Percentiles rank a stretch among this genome's conserved stretches.
phyloP scores from a whole-genome alignment of 2,888 invertebrate genomes.

The Athalia circularis region DNA sequence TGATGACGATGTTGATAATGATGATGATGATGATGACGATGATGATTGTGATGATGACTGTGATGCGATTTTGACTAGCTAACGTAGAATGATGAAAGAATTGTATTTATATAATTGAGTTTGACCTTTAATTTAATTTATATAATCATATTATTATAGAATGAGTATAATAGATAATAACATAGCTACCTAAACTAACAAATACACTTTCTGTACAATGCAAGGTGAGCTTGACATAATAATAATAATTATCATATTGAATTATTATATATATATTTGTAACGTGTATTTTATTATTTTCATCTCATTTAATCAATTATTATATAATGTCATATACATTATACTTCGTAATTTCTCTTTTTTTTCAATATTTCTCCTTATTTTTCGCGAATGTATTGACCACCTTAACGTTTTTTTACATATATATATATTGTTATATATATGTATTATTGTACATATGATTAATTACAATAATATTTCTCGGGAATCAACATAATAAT shows the following conservation, averaged over 20 bases:
- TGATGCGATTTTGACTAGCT: conserved; percentile 3
- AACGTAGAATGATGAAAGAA: conserved; percentile 7
- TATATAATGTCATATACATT: conserved; percentile 45
- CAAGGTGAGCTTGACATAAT: conserved; percentile 62
- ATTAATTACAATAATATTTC: conserved; percentile 32
- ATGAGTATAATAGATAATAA: conserved; percentile 65
- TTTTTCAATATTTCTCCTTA: conserved; percentile 31
- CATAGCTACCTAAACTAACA: conserved; percentile 67
- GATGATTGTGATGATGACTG: not conserved
- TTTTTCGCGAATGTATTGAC: conserved; percentile 53
- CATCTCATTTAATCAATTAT: conserved; percentile 31
- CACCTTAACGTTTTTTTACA: conserved; percentile 66
- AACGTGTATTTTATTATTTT: conserved; percentile 12
- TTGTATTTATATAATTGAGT: conserved; percentile 12
- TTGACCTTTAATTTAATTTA: conserved; percentile 19
- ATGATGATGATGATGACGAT: not conserved
- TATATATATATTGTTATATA: conserved; percentile 53
- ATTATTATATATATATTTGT: conserved; percentile 25
- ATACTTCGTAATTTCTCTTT: conserved; percentile 35
- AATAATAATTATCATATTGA: conserved; percentile 35
- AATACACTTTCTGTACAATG: conserved; percentile 72
- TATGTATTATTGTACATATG: conserved; percentile 52
- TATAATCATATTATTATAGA: conserved; percentile 51
- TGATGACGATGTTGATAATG: not conserved
- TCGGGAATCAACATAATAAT: not conserved